Evolutionary conservation across 2,888 invertebrate species (phyloP).

Genomic region (Synanthedon formicaeformis): DNA sequence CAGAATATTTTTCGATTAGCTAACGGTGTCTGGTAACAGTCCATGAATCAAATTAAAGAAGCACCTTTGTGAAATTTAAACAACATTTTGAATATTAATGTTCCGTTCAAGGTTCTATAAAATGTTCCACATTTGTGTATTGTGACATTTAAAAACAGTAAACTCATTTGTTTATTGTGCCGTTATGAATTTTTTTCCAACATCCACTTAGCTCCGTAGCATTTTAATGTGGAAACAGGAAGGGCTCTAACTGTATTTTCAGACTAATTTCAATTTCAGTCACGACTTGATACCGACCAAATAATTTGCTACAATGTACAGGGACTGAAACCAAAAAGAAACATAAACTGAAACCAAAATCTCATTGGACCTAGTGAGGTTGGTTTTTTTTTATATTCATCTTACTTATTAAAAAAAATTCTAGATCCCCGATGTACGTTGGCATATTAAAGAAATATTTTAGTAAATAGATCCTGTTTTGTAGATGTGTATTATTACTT

Average conservation of each 20-base stretch:
- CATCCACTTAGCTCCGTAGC: background rate
- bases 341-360: too few species aligned
- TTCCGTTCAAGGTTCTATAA: conserved; percentile 41
- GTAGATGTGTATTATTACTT: too few species aligned
- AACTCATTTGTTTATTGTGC: background rate
- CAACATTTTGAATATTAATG: conserved; percentile 50
- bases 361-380: too few species aligned
- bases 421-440: too few species aligned
- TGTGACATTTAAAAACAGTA: background rate
- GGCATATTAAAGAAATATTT: too few species aligned
- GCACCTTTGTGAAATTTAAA: conserved; percentile 41
- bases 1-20: conserved; percentile 38
- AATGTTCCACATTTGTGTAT: conserved; percentile 11
- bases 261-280: too few species aligned
- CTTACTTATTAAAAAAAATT: too few species aligned
- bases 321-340: too few species aligned
- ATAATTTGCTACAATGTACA: too few species aligned
- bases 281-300: too few species aligned
- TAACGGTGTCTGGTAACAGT: conserved; percentile 44
- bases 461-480: too few species aligned
- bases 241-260: background rate
- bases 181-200: background rate
- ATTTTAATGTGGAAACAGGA: background rate
- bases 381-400: too few species aligned
- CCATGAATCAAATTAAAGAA: conserved; percentile 36